phyloP scores from a whole-genome alignment of 2,113 vertebrate genomes.

The Herpetotheres cachinnans region DNA sequence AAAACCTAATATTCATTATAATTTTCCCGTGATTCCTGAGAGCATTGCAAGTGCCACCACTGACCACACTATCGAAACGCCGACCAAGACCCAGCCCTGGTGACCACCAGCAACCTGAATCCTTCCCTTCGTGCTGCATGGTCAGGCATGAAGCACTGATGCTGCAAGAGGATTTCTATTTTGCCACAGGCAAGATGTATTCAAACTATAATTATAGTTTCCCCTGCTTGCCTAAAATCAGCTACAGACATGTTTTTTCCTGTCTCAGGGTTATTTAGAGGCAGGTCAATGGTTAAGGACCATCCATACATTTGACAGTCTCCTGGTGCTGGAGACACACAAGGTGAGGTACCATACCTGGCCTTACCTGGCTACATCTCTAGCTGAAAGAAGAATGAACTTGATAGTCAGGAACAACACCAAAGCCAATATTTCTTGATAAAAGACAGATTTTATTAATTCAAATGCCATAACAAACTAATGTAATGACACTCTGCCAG shows the following conservation, averaged over 20 bases:
- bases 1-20: neutral
- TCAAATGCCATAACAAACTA: neutral
- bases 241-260: neutral
- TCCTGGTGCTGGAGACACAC: neutral
- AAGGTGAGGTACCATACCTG: neutral
- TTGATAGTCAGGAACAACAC: neutral
- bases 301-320: neutral
- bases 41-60: too few species aligned
- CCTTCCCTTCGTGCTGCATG: too few species aligned
- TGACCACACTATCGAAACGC: neutral
- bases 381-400: neutral
- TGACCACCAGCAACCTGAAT: neutral
- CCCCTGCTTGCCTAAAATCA: neutral
- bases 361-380: neutral
- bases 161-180: neutral
- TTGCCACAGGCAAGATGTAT: neutral
- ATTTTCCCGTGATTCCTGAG: neutral
- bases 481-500: neutral
- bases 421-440: neutral
- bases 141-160: neutral
- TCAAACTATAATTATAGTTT: neutral
- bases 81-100: neutral
- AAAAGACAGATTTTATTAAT: neutral
- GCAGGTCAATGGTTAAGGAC: neutral
- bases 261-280: neutral